These are phyloP conservation scores for Malthinus seriepunctatus DNA, from an alignment of 2,888 invertebrate genomes.

Conservation along the genomic window DNA sequence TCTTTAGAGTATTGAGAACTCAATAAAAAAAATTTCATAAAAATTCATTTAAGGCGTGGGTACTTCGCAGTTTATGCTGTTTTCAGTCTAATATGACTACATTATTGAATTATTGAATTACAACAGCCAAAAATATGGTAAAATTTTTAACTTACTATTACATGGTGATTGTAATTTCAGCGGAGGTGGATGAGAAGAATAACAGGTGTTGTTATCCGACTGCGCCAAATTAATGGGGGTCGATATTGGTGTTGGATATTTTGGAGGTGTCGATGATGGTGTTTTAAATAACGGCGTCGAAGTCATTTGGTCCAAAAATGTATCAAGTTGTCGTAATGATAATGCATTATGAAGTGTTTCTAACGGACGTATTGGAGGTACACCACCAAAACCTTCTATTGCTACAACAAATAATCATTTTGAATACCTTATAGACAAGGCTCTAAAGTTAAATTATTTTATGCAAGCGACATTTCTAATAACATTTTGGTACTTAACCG, in stretches of 20 bases:
- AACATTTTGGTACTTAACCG: no score
- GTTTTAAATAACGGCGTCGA: slow-evolving; percentile 73
- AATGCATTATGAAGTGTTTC: slow-evolving; percentile 98
- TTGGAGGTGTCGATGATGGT: slow-evolving; percentile 73
- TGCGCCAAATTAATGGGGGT: slow-evolving; percentile 45
- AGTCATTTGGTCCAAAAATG: slow-evolving; percentile 86
- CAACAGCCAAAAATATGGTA: no score
- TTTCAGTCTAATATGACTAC: no score
- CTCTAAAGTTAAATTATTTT: no score
- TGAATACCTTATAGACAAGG: no score
- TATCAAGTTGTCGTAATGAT: slow-evolving; percentile 88
- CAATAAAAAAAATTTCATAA: no score
- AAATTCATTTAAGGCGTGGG: no score
- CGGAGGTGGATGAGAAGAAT: slow-evolving; percentile 36
- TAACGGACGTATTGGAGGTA: slow-evolving; percentile 93
- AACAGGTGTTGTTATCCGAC: slow-evolving; percentile 1
- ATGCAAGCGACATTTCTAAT: background rate
- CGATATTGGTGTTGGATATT: slow-evolving; percentile 61
- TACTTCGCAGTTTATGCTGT: no score
- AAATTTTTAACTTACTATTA: slow-evolving; percentile 53
- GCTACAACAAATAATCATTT: slow-evolving; percentile 53
- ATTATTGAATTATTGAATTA: no score
- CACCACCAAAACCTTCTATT: slow-evolving; percentile 86
- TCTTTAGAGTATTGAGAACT: no score
- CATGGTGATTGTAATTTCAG: slow-evolving; percentile 56